A percentile compares a stretch with the other conserved stretches of the same genome.
Conservation (phyloP, 2,888 invertebrate species). For the Drosophila greeni region DNA sequence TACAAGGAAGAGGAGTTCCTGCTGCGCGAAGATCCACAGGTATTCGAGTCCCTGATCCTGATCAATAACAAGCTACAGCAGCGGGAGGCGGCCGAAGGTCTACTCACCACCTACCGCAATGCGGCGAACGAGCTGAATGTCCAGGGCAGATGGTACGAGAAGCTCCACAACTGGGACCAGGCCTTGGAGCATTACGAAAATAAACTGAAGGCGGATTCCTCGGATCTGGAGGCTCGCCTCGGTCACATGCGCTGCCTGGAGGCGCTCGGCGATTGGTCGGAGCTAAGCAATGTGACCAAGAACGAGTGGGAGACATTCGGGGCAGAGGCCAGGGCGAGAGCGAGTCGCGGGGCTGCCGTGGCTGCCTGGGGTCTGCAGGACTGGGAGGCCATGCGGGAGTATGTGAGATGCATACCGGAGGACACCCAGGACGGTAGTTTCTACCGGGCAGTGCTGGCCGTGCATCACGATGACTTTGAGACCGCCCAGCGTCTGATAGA, state of each 20-base stretch:
- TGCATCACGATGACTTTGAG: constrained; percentile 87
- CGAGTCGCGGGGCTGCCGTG: constrained; percentile 94
- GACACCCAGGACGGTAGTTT: constrained; percentile 98
- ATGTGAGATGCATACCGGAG: constrained; percentile 92
- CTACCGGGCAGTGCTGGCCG: constrained; percentile 94
- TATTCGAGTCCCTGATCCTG: constrained; percentile 94
- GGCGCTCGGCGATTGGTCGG: constrained; percentile 97
- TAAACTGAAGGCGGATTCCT: constrained; percentile 83
- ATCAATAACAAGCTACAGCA: constrained; percentile 99
- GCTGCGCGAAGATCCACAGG: constrained; percentile 88
- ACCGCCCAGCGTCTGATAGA: constrained; percentile 90
- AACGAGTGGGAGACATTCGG: constrained; percentile 87
- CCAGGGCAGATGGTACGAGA: constrained; percentile 98
- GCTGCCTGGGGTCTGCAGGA: constrained; percentile 97
- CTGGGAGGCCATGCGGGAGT: constrained; percentile 96
- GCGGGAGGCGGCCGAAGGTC: constrained; percentile 97
- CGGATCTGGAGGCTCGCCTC: constrained; percentile 88
- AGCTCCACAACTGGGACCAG: constrained; percentile 98
- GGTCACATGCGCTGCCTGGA: constrained; percentile 98
- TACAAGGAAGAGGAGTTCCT: constrained; percentile 95
- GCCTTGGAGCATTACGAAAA: constrained; percentile 92
- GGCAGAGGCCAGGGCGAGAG: constrained; percentile 81
- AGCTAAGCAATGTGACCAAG: constrained; percentile 89
- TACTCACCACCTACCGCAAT: constrained; percentile 89
- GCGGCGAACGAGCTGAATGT: constrained; percentile 82